Conservation (phyloP, 2,888 invertebrate species). For the Cataglyphis rosenhaueri region DNA sequence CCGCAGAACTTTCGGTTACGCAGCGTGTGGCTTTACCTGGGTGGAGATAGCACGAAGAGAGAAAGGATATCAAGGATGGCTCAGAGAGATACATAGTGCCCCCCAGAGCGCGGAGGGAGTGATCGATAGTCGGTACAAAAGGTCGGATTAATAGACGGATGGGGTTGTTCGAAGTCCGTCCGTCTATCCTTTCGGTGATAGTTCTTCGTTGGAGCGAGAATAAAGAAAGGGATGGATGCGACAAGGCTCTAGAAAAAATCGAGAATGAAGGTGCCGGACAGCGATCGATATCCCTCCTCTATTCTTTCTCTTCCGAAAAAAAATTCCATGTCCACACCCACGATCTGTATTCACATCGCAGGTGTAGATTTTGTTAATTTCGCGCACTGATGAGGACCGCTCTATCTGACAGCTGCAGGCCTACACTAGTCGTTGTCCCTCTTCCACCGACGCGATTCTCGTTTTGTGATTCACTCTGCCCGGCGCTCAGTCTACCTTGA, state of each 20-base stretch:
- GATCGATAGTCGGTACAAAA: slow-evolving; percentile 79
- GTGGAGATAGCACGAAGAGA: slow-evolving; percentile 42
- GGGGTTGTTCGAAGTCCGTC: slow-evolving; percentile 61
- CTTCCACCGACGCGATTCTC: slow-evolving; percentile 26
- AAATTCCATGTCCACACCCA: slow-evolving; percentile 29
- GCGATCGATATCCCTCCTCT: neutral
- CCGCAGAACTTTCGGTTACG: slow-evolving; percentile 69
- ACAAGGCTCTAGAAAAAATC: neutral
- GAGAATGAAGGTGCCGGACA: neutral
- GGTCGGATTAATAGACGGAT: slow-evolving; percentile 80
- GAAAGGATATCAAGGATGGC: slow-evolving; percentile 40
- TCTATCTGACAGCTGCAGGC: slow-evolving; percentile 73
- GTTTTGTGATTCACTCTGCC: slow-evolving; percentile 21
- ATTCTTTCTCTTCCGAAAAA: slow-evolving; percentile 1
- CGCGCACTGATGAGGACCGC: slow-evolving; percentile 68
- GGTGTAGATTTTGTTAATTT: slow-evolving; percentile 75
- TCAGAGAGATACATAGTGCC: slow-evolving; percentile 55
- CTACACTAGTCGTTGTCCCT: slow-evolving; percentile 11
- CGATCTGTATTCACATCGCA: slow-evolving; percentile 69
- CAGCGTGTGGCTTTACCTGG: slow-evolving; percentile 80
- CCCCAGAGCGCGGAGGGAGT: slow-evolving; percentile 70
- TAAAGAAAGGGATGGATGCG: slow-evolving; percentile 4
- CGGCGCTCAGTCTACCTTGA: slow-evolving; percentile 62
- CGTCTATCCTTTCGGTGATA: slow-evolving; percentile 53
- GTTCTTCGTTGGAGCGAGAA: slow-evolving; percentile 11